Evolutionary conservation across 1,140 invertebrate genomes (phyloP), one percentile per base, ranked within the genome.

Genomic region (Drosophila grimshawi): DNA sequence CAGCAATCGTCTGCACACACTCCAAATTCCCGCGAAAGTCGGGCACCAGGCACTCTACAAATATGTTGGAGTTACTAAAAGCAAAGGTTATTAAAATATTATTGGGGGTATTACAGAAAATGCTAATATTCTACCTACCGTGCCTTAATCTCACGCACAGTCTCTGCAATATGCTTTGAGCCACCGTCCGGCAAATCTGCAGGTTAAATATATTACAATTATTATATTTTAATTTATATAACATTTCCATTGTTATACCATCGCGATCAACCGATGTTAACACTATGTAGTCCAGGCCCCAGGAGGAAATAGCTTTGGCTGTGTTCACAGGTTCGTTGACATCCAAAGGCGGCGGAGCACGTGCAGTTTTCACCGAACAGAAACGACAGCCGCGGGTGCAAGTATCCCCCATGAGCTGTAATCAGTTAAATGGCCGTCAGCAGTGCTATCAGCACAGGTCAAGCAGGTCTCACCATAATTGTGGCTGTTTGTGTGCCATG

Each of bases 201-300:
- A 29, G 96, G 96, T 86, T 41, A 41, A 10, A 41, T 19, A 41
- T 3, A 41, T 41, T 5, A 6, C 2, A 37, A 33, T 11, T 35
- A n/a, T 30, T 0, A 2, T 11, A 46, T 11, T 35, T 49, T 5
- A 70, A 10, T 53, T 7, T 19, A 56, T 19, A 71, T 64, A 6
- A 33, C 0, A 19, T 19, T 19, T 19, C 19, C 19, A 19, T 19
- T 19, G 19, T 19, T 19, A 19, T 19, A 92, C 91, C 98, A 94
- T 99, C 99, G 92, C 99, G 94, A 93, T 99, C 99, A 0, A 99
- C 99, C 10, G 98, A 99, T 3, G 99, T 99, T 3, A 99, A 93
- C 27, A 99, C 99, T 69, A 99, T 96, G 93, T 99, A 99, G 92
- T 99, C 97, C 6, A 99, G 93, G 7, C 97, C 97, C 99, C 99